Evolutionary conservation across 2,113 vertebrate species (phyloP).

Genomic region (Dromiciops gliroides): DNA sequence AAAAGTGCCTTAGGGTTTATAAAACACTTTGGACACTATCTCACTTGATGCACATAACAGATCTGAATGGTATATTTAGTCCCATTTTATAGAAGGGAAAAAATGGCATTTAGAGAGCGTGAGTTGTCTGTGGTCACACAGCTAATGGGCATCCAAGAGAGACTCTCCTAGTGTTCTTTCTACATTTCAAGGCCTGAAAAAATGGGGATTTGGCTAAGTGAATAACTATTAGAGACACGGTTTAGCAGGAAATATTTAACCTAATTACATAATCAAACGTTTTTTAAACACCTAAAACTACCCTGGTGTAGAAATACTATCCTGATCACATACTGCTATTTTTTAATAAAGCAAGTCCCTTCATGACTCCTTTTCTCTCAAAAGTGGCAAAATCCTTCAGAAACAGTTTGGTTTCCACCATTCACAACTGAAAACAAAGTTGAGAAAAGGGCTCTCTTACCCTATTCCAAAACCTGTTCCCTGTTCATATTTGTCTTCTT

Average conservation of each 20-base stretch:
- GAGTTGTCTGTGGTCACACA: neutral
- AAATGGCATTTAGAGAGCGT: neutral
- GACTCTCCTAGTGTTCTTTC: neutral
- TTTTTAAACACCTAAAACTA: neutral
- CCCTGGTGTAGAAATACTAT: neutral
- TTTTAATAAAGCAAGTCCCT: neutral
- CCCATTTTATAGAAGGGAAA: neutral
- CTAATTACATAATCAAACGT: neutral
- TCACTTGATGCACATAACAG: neutral
- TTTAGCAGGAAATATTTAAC: neutral
- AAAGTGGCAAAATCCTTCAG: neutral
- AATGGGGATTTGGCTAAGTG: neutral
- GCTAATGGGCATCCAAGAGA: neutral
- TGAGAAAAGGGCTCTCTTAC: neutral
- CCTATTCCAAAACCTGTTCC: neutral
- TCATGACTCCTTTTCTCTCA: neutral
- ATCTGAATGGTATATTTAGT: neutral
- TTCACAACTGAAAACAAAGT: neutral
- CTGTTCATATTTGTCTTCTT: neutral
- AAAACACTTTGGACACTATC: neutral
- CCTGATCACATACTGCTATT: neutral
- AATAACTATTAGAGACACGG: neutral
- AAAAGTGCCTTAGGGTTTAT: neutral
- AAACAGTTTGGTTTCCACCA: neutral
- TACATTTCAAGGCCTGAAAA: neutral